These are phyloP conservation scores for Nymphalis polychloros DNA, from an alignment of 2,888 invertebrate species.

Conservation along the genomic window DNA sequence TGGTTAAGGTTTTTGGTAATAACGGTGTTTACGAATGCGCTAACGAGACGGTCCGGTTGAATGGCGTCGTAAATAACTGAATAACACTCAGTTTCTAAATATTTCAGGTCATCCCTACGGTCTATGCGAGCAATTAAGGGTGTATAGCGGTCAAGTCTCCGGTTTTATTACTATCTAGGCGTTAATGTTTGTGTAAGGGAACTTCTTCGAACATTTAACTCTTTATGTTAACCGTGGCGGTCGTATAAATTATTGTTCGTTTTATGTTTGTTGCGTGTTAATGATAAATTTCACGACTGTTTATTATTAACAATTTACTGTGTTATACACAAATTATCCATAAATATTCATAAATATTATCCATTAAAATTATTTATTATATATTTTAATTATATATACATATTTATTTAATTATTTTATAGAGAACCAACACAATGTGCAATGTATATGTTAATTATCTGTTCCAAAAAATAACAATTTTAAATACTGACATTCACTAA, in stretches of 20 bases:
- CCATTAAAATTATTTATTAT: no score
- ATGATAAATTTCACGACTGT: not conserved
- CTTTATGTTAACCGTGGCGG: slow-evolving; percentile 3
- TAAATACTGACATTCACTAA: no score
- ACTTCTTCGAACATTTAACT: slow-evolving; percentile 16
- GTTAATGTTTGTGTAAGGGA: slow-evolving; percentile 17
- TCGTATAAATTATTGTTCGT: slow-evolving; percentile 11
- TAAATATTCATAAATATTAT: no score
- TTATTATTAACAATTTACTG: no score
- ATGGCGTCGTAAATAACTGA: slow-evolving; percentile 53
- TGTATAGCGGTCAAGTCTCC: slow-evolving; percentile 18
- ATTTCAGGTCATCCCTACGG: slow-evolving; percentile 28
- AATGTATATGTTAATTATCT: no score
- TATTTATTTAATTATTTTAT: not conserved
- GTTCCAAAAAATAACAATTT: no score
- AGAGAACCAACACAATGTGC: not conserved
- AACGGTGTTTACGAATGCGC: slow-evolving; percentile 50
- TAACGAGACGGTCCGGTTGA: slow-evolving; percentile 50
- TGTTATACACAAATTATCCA: no score
- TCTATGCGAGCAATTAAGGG: slow-evolving; percentile 18
- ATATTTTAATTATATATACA: no score
- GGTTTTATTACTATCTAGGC: slow-evolving; percentile 20
- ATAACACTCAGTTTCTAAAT: slow-evolving; percentile 50
- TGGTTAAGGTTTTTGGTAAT: slow-evolving; percentile 37
- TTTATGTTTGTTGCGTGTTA: slow-evolving; percentile 6